Percentiles rank a stretch among this genome's conserved stretches.
Evolutionary conservation across 2,888 invertebrate species (phyloP).

Genomic region (Hirtodrosophila confusa): DNA sequence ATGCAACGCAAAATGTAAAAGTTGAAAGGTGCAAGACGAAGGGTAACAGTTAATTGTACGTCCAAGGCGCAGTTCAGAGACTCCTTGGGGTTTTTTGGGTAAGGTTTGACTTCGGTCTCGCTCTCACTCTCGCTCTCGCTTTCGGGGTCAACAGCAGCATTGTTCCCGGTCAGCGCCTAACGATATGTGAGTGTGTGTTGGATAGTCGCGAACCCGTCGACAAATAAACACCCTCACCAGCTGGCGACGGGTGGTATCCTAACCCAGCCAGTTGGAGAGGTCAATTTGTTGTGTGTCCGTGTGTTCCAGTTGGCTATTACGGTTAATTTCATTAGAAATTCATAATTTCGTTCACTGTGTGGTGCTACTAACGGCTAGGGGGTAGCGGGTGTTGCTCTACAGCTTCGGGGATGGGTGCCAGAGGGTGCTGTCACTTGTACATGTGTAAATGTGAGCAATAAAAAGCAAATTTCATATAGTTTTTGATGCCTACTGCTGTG

Average conservation of each 20-base stretch:
- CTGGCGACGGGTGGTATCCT: conserved; percentile 6
- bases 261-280: not conserved
- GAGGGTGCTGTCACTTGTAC: conserved; percentile 61
- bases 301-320: conserved; percentile 52
- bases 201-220: conserved; percentile 59
- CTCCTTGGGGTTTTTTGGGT: not conserved
- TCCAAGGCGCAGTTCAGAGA: conserved; percentile 9
- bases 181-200: conserved; percentile 9
- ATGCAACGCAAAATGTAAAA: conserved; percentile 40
- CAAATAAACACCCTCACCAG: conserved; percentile 69
- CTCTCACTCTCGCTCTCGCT: not conserved
- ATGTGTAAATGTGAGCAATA: conserved; percentile 76
- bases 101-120: not conserved
- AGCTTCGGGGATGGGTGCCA: not conserved
- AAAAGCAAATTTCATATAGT: conserved; percentile 60
- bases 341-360: conserved; percentile 68
- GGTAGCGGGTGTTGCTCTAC: not conserved
- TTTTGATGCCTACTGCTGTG: conserved; percentile 45
- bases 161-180: conserved; percentile 38
- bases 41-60: conserved; percentile 44
- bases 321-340: conserved; percentile 84
- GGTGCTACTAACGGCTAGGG: conserved; percentile 2
- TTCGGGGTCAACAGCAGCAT: conserved; percentile 63
- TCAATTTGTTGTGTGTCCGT: not conserved
- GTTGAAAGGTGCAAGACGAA: conserved; percentile 40